Evolutionary conservation across 2,113 vertebrate species (phyloP), one percentile per base, ranked within the genome.

Genomic region (Gallinago jamesoni): DNA sequence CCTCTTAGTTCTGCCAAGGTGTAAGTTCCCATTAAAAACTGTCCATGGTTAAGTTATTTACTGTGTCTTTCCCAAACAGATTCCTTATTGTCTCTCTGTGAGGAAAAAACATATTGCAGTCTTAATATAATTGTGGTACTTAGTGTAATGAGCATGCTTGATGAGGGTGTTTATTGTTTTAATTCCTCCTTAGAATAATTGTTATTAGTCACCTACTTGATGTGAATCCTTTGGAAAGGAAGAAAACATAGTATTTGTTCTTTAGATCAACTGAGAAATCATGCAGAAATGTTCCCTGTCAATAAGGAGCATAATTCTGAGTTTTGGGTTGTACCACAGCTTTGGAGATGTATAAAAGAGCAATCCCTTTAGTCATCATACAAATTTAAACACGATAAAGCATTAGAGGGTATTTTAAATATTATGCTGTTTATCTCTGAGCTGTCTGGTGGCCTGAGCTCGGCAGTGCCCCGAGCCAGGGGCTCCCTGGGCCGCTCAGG

Each of bases 71-170:
- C 47, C 73, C 56, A 89, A 86, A 69, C 45, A 67, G 22, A 33
- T 66, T 86, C 35, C 68, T 76, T 59, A 55, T 84, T 94, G 80
- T 47, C 35, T 92, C 90, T 62, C 55, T 77, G 45, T 63, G 64
- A 60, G 55, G 15, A 37, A 57, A 90, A 87, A 66, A 53, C 25
- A 18, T n/a, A 9, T 43, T 84, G 31, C 57, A 76, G 16, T 81
- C 76, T 81, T 76, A 69, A 83, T 83, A 22, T 74, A 91, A 87
- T 89, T 77, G 35, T 72, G 53, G 68, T 60, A 68, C 55, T 90
- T 92, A 88, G 48, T 72, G 25, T 76, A 96, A 96, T 66, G 64
- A 89, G 27, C 27, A 19, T 75, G 47, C 60, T 89, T 90, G 69
- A 87, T 84, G 63, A 86, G 80, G 83, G 83, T 19, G 10, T 30